Evolutionary conservation across 1,140 invertebrate genomes (phyloP).

Genomic region (Drosophila simulans): DNA sequence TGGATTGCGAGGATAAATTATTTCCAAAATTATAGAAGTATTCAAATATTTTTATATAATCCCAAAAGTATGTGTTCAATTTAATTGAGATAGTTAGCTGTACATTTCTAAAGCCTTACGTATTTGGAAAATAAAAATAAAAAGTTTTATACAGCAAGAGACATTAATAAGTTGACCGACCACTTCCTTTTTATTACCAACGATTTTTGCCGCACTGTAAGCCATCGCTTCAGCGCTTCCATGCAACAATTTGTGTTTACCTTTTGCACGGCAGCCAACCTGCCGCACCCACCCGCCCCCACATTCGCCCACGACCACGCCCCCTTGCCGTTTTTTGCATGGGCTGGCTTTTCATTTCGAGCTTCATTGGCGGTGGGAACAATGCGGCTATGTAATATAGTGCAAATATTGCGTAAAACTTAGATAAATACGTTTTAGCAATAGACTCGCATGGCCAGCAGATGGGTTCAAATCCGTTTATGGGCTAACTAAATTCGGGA

Average conservation of each 20-base stretch:
- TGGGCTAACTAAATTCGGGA: background rate
- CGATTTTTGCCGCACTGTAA: constrained; percentile 2
- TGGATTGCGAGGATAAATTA: no score
- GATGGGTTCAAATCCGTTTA: constrained; percentile 22
- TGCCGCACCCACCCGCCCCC: constrained; percentile 1
- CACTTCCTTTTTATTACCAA: background rate
- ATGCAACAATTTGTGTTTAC: constrained; percentile 59
- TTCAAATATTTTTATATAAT: no score
- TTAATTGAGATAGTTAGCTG: no score
- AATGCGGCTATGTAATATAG: constrained; percentile 81
- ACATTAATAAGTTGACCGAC: no score
- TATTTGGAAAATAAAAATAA: background rate
- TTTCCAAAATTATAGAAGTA: no score
- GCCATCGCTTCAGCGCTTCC: constrained; percentile 21
- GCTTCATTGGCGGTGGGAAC: constrained; percentile 69
- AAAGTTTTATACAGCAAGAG: no score
- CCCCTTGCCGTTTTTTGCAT: constrained; percentile 10
- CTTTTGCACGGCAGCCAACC: constrained; percentile 25
- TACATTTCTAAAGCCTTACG: background rate
- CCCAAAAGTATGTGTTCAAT: no score
- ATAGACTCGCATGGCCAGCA: constrained; percentile 35
- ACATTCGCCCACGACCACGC: background rate
- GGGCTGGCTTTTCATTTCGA: constrained; percentile 59
- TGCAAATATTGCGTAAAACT: constrained; percentile 79
- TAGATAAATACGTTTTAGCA: constrained; percentile 75